Percentiles rank a stretch among this genome's conserved stretches.
These are phyloP conservation scores for Pomacea maculata DNA, from an alignment of 1,140 invertebrate genomes.

Conservation along the genomic window DNA sequence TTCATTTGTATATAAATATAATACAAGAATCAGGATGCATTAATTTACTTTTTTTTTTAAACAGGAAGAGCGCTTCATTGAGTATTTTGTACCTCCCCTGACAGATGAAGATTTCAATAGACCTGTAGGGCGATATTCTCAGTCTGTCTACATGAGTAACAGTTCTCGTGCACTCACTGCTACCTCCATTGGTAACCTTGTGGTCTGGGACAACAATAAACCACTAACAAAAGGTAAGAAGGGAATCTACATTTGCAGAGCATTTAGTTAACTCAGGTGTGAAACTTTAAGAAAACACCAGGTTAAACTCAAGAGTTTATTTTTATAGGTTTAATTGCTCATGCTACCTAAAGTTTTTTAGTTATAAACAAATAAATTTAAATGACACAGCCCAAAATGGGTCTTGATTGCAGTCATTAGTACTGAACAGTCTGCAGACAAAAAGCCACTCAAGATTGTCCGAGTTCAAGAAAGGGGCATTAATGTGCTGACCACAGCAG, in stretches of 20 bases:
- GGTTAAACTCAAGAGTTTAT: too few relatives aligned
- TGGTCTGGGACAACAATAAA: constrained; percentile 66
- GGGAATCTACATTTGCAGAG: too few relatives aligned
- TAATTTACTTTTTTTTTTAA: background rate
- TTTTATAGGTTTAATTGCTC: too few relatives aligned
- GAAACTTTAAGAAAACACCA: too few relatives aligned
- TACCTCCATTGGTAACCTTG: constrained; percentile 64
- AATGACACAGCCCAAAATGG: background rate
- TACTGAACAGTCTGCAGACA: constrained; percentile 58
- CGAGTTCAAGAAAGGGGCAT: constrained; percentile 63
- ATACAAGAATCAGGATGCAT: background rate
- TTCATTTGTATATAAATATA: too few relatives aligned
- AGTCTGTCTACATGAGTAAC: constrained; percentile 61
- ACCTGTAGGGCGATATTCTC: constrained; percentile 63
- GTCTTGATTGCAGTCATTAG: constrained; percentile 42
- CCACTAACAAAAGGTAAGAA: constrained; percentile 58
- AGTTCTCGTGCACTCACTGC: constrained; percentile 59
- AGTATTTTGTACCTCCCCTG: constrained; percentile 63
- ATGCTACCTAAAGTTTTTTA: too few relatives aligned
- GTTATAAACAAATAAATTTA: background rate
- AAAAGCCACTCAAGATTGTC: constrained; percentile 65
- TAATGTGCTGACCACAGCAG: constrained; percentile 61
- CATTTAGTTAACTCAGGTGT: too few relatives aligned
- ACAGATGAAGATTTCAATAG: constrained; percentile 66
- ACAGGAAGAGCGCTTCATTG: constrained; percentile 52